Conservation (phyloP, 2,113 vertebrate genomes). For the Morphnarchus princeps region DNA sequence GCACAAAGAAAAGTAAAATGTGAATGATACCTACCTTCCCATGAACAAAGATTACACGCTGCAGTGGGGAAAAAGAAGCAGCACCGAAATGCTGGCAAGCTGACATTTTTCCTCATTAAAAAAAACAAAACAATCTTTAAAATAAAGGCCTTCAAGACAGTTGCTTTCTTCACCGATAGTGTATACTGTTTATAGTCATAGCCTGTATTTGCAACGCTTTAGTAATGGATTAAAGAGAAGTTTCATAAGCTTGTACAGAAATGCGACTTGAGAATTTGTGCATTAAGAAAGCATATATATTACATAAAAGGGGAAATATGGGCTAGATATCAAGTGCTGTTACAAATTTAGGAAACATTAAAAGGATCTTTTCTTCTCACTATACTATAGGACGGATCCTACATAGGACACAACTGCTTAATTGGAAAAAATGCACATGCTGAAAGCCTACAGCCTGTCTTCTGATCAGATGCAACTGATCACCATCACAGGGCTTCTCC, state of each 20-base stretch:
- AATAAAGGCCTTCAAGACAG: background rate
- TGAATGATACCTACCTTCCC: background rate
- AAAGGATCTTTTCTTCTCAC: background rate
- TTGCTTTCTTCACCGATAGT: fast-evolving
- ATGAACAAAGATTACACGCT: background rate
- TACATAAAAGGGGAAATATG: background rate
- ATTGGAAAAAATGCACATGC: background rate
- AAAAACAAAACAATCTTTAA: background rate
- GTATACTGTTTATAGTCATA: background rate
- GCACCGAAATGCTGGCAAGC: background rate
- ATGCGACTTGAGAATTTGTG: background rate
- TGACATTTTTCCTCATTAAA: background rate
- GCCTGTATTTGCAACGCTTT: background rate
- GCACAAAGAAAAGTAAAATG: background rate
- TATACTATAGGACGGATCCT: background rate
- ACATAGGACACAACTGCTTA: background rate
- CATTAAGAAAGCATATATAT: background rate
- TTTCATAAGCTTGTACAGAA: background rate
- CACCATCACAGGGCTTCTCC: background rate
- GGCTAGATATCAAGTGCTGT: background rate
- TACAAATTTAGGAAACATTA: background rate
- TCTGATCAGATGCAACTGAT: background rate
- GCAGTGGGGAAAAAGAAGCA: background rate
- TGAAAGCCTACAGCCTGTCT: background rate
- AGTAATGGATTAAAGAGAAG: background rate